Conservation (phyloP, 2,888 invertebrate genomes). For the Eristalis intricaria region DNA sequence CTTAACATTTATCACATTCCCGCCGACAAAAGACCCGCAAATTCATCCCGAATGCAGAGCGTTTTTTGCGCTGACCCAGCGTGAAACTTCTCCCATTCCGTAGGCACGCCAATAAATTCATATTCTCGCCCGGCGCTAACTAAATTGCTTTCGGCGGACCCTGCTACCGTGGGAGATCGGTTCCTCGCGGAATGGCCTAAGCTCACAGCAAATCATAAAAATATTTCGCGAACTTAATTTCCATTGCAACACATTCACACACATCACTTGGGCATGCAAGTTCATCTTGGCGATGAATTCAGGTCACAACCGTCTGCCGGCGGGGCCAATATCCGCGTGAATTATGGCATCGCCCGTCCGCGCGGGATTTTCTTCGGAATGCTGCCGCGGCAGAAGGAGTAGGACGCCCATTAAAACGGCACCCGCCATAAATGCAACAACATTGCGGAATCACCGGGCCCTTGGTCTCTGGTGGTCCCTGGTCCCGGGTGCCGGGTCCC, state of each 20-base stretch:
- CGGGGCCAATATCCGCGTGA: conserved; percentile 59
- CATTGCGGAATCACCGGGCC: conserved; percentile 43
- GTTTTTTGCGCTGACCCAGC: conserved; percentile 9
- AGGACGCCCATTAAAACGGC: conserved; percentile 41
- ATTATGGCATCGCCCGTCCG: conserved; percentile 34
- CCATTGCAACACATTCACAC: conserved; percentile 45
- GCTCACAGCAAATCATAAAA: conserved; percentile 53
- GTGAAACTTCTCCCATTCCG: neutral
- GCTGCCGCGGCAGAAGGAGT: neutral
- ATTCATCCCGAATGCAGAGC: neutral
- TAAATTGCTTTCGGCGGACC: conserved; percentile 40
- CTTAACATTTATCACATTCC: neutral
- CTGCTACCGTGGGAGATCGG: neutral
- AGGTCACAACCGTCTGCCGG: conserved; percentile 42
- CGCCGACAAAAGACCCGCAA: neutral
- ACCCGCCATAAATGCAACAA: conserved; percentile 49
- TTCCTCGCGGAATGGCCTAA: conserved; percentile 24
- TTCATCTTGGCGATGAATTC: conserved; percentile 66
- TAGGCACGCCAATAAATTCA: conserved; percentile 61
- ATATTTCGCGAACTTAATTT: conserved; percentile 60
- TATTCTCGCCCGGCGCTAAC: conserved; percentile 46
- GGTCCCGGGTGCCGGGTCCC: neutral
- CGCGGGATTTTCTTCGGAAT: conserved; percentile 1
- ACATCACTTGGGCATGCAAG: conserved; percentile 10
- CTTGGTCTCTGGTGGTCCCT: neutral